Percentiles rank a stretch among this genome's conserved stretches.
These are phyloP conservation scores for Siphamia tubifer DNA, from an alignment of 2,113 vertebrate genomes.

Conservation along the genomic window DNA sequence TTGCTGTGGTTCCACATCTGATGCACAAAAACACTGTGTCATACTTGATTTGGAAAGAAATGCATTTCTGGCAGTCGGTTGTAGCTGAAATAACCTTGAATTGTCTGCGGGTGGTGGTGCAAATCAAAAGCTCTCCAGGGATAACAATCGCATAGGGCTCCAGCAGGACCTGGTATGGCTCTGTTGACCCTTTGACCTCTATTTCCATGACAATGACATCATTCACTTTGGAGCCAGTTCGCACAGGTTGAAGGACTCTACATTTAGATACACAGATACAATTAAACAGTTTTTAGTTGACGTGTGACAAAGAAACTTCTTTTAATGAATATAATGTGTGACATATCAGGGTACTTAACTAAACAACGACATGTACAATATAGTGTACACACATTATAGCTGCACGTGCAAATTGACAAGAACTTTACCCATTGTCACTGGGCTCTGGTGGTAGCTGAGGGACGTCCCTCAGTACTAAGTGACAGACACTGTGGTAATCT, in stretches of 20 bases:
- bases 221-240: conserved; percentile 27
- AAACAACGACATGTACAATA: neutral
- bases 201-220: conserved; percentile 86
- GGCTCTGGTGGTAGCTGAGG: conserved; percentile 67
- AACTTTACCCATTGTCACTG: conserved; percentile 51
- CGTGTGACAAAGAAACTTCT: neutral
- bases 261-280: neutral
- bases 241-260: conserved; percentile 62
- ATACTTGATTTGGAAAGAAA: neutral
- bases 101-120: conserved; percentile 74
- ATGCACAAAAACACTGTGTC: neutral
- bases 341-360: neutral
- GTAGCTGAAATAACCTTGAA: conserved; percentile 83
- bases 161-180: conserved; percentile 84
- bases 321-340: neutral
- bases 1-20: conserved; percentile 97
- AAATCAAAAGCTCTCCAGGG: conserved; percentile 85
- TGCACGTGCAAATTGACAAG: neutral
- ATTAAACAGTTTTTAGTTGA: neutral
- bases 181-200: conserved; percentile 87
- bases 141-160: conserved; percentile 88
- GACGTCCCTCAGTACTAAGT: conserved; percentile 84
- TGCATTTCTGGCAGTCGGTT: neutral
- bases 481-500: conserved; percentile 87
- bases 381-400: neutral